Evolutionary conservation across 2,888 invertebrate species (phyloP).

Genomic region (Patella ulyssiponensis): DNA sequence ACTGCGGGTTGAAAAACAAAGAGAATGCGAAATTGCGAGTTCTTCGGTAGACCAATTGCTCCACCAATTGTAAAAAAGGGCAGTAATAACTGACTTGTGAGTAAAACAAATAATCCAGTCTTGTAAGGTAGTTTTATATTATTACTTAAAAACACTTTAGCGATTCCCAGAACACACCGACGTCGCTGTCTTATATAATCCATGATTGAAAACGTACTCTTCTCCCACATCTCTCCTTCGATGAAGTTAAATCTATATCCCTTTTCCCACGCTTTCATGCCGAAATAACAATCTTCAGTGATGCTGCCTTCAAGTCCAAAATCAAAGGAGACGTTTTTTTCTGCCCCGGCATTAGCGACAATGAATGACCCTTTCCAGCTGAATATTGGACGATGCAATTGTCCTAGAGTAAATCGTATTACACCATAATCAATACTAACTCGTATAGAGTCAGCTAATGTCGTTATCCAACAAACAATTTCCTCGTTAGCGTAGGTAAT

Average conservation of each 20-base stretch:
- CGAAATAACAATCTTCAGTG: constrained; percentile 63
- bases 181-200: constrained; percentile 55
- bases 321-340: constrained; percentile 54
- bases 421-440: constrained; percentile 56
- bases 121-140: constrained; percentile 49
- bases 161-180: constrained; percentile 58
- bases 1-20: constrained; percentile 51
- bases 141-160: constrained; percentile 44
- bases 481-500: constrained; percentile 59
- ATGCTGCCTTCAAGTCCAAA: constrained; percentile 59
- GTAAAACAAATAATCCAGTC: constrained; percentile 29
- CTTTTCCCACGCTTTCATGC: constrained; percentile 51
- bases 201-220: constrained; percentile 53
- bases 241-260: constrained; percentile 58
- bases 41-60: constrained; percentile 42
- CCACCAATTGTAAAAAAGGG: too few relatives aligned
- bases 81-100: too few relatives aligned
- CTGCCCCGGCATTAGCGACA: constrained; percentile 53
- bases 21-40: constrained; percentile 40
- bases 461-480: constrained; percentile 56
- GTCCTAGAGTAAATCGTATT: constrained; percentile 48
- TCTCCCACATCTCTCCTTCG: constrained; percentile 62
- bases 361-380: constrained; percentile 62
- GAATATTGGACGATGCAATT: constrained; percentile 51
- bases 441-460: constrained; percentile 52